Base-by-base conservation (phyloP, 2,797 vertebrate species). In the Apogon talboti region DNA sequence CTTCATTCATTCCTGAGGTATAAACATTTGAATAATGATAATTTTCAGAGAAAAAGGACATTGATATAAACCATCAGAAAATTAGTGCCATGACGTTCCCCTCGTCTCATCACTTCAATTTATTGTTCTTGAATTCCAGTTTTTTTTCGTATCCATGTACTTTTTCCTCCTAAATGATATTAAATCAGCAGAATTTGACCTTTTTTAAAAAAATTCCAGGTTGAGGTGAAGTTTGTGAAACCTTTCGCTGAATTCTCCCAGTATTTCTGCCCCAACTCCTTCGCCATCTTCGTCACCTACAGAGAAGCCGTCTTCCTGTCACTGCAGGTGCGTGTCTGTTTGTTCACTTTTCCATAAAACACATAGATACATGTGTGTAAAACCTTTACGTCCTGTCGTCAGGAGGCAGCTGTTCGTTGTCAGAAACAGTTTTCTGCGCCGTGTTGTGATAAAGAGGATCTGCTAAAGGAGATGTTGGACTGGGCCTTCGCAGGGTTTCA, bases 401-500 rank as follows among this genome's bases (percentile, higher is more conserved):
- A 91, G 90, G 90, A 87, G 24, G 90, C 87, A 2, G 81, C 84
- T 6, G 35, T 35, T 1, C 83, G 86, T 2, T 91, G 86, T 66
- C 46, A 50, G 41, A 89, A 85, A 69, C 50, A 52, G 15, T 92
- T 93, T 43, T 11, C 79, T 13, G 24, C 30, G 0, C 0, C 52
- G 16, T 18, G 33, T 16, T 0, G 49, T 46, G 60, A 74, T 14
- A 48, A 6, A 28, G 83, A 90, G 0, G 83, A 89, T 11, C 56
- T 88, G 7, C 74, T 92, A 38, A 79, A 43, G 15, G 46, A 61
- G 43, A 83, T 93, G 90, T 16, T 94, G 18, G 81, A 92, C 65
- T 94, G 93, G 93, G 93, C 93, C 2, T 55, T 91, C 0, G 72
- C 30, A 33, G 92, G 91, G 2, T 93, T 94, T 50, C 69, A 67